Evolutionary conservation across 2,888 invertebrate species (phyloP), one percentile per base, ranked within the genome.

Genomic region (Harpalus rufipes): DNA sequence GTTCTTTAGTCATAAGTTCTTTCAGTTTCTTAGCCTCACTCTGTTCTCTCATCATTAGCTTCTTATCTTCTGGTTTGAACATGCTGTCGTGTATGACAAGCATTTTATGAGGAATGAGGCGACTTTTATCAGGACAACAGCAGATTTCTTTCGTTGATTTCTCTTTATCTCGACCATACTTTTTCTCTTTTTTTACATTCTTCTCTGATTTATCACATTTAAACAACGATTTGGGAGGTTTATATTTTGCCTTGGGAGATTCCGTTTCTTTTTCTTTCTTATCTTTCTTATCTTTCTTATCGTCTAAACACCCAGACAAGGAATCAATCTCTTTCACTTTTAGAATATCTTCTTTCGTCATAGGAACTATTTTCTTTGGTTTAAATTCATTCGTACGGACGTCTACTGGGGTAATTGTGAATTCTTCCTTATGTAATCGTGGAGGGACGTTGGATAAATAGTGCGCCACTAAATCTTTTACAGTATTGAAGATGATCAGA

Each of bases 381-480:
- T 79, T 65, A 10, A 12, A 32, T 86, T 86, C 86, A 10, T 87
- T 89, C 0, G 91, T 89, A 7, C 89, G 89, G 41, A 91, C 89
- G 86, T 91, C 91, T 0, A 91, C 89, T 0, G 91, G 91, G 0
- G 88, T 87, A 10, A 91, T 89, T 0, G 86, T 87, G 88, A 92
- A 94, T 21, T 92, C 91, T 79, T 91, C 91, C 0, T 88, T 87
- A 0, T 92, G 90, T 25, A 92, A 91, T 0, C 88, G 81, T 0
- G 90, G 90, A 7, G 92, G 90, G 0, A 92, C 88, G 88, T 93
- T 92, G 86, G 92, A 91, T 0, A 93, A 91, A 85, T 93, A 92
- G 10, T 94, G 93, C 87, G 89, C 89, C 1, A 74, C 91, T 88
- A 93, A 91, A 81, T 92, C 86, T 86, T 92, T 93, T 0, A 92